These are phyloP conservation scores for Lophochroa leadbeateri DNA, from an alignment of 2,113 vertebrate species.

Conservation along the genomic window DNA sequence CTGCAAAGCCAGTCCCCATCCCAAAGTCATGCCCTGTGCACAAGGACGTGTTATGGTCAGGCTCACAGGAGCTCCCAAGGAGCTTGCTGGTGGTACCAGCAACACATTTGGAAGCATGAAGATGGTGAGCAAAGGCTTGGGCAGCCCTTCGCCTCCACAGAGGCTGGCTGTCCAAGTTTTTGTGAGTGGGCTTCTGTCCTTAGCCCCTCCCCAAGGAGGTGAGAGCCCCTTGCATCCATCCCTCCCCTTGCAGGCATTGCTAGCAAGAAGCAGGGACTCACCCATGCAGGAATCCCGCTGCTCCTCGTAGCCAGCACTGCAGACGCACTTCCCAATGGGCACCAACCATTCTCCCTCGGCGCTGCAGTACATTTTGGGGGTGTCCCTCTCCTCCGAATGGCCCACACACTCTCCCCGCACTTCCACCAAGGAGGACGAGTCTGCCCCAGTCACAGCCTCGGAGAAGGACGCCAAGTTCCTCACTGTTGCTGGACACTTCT, in stretches of 20 bases:
- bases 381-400: slow-evolving; percentile 93
- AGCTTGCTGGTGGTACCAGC: neutral
- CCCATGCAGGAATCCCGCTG: slow-evolving; percentile 88
- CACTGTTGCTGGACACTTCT: slow-evolving; percentile 89
- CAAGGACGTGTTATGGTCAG: neutral
- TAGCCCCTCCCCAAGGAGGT: neutral
- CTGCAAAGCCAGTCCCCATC: neutral
- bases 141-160: neutral
- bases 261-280: slow-evolving; percentile 68
- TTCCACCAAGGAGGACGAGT: slow-evolving; percentile 95
- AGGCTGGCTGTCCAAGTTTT: neutral
- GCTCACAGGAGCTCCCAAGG: neutral
- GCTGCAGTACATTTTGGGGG: slow-evolving; percentile 99
- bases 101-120: neutral
- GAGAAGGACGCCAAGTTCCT: slow-evolving; percentile 93
- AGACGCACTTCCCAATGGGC: slow-evolving; percentile 94
- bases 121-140: neutral
- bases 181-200: neutral
- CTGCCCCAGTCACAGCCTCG: slow-evolving; percentile 91
- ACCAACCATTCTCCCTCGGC: slow-evolving; percentile 98
- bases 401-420: slow-evolving; percentile 92
- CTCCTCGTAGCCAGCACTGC: slow-evolving; percentile 92
- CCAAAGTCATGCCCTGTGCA: neutral
- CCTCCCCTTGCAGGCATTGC: neutral
- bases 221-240: neutral